Percentiles rank a stretch among this genome's conserved stretches.
Evolutionary conservation across 1,140 invertebrate species (phyloP).

Genomic region (Eueides isabella): DNA sequence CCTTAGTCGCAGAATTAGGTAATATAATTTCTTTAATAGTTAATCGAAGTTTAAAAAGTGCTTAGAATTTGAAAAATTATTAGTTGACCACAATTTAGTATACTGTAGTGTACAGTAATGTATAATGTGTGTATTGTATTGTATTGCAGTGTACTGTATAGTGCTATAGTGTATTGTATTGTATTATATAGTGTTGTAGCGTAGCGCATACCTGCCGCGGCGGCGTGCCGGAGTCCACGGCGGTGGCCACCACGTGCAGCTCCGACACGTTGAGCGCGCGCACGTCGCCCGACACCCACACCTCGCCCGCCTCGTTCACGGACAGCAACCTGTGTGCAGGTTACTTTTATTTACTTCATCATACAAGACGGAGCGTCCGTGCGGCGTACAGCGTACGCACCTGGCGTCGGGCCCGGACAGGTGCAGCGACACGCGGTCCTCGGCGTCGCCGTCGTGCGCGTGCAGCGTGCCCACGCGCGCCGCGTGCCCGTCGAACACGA

Average conservation of each 20-base stretch:
- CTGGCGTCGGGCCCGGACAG: slow-evolving; percentile 88
- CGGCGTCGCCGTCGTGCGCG: slow-evolving; percentile 90
- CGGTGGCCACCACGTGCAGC: slow-evolving; percentile 89
- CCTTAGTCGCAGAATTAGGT: too few species aligned
- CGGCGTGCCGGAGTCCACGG: slow-evolving; percentile 90
- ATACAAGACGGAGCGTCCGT: too few species aligned
- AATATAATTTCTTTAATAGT: too few species aligned
- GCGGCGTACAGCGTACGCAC: slow-evolving; percentile 79
- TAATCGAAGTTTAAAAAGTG: too few species aligned
- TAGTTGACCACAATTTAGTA: too few species aligned
- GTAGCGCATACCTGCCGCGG: slow-evolving; percentile 86
- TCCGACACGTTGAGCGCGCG: slow-evolving; percentile 82
- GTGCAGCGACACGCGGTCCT: slow-evolving; percentile 87
- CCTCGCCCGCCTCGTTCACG: slow-evolving; percentile 80
- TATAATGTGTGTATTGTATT: too few species aligned
- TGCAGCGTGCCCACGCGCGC: slow-evolving; percentile 86
- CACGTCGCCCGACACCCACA: slow-evolving; percentile 77
- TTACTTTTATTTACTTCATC: too few species aligned
- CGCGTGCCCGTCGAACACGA: slow-evolving; percentile 64
- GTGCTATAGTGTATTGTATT: too few species aligned
- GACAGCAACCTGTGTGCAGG: slow-evolving; percentile 62
- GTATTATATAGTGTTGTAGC: too few species aligned
- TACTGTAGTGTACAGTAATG: too few species aligned
- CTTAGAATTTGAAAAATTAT: too few species aligned
- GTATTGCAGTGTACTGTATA: too few species aligned